Evolutionary conservation across 2,888 invertebrate species (phyloP).

Genomic region (Psylliodes chrysocephalus): DNA sequence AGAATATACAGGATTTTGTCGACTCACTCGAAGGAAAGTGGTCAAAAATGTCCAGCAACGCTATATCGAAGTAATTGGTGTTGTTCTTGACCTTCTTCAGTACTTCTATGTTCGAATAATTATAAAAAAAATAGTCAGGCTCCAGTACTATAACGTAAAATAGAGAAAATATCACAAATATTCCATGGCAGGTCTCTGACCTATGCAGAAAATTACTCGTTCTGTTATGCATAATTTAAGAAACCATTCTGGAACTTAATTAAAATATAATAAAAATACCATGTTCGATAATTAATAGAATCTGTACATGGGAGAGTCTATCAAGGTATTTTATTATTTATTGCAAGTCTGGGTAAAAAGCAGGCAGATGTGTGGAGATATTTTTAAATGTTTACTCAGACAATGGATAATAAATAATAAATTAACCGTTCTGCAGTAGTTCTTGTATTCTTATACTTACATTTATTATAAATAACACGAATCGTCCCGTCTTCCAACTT

Average conservation of each 20-base stretch:
- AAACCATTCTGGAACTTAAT: conserved; percentile 10
- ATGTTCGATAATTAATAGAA: conserved; percentile 17
- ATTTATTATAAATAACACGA: background rate
- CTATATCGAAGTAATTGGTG: too few relatives aligned
- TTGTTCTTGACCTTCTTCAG: too few relatives aligned
- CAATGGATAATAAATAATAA: background rate
- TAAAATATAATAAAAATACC: conserved; percentile 19
- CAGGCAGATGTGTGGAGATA: background rate
- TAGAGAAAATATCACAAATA: conserved; percentile 3
- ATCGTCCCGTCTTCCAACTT: background rate
- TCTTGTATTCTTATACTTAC: background rate
- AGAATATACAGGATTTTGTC: too few relatives aligned
- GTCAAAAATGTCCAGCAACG: too few relatives aligned
- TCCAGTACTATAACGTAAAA: conserved; percentile 1
- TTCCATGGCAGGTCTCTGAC: conserved; percentile 24
- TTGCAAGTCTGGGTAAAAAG: background rate
- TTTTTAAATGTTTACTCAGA: conserved; percentile 8
- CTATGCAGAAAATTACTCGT: conserved; percentile 15
- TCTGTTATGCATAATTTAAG: conserved; percentile 20
- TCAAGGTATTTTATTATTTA: background rate
- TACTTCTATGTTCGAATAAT: too few relatives aligned
- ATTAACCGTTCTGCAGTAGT: background rate
- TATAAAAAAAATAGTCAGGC: background rate
- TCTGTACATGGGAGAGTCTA: background rate
- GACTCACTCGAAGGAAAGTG: too few relatives aligned